Conservation (phyloP, 2,888 invertebrate species). For the Trichacis sp. region DNA sequence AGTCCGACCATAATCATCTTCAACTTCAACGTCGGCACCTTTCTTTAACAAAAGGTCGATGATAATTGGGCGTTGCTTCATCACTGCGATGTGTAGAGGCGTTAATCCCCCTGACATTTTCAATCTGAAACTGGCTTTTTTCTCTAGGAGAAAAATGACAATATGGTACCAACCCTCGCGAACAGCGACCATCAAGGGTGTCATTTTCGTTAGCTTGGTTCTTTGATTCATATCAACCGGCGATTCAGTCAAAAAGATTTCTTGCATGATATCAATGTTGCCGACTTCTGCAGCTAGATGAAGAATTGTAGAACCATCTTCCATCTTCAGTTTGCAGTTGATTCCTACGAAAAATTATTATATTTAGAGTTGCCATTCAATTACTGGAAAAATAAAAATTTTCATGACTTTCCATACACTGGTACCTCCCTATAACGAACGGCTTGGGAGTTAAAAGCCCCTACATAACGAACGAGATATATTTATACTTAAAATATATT, state of each 20-base stretch:
- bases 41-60: neutral
- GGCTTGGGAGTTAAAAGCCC: too few species aligned
- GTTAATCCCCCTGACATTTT: neutral
- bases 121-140: neutral
- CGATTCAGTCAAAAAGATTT: neutral
- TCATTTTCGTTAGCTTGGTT: neutral
- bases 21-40: neutral
- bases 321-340: too few species aligned
- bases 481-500: too few species aligned
- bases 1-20: neutral
- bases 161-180: neutral
- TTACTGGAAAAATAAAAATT: too few species aligned
- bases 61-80: neutral
- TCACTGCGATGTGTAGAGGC: neutral
- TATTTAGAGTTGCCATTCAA: too few species aligned
- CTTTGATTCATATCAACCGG: neutral
- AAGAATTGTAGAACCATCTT: neutral
- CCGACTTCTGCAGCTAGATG: neutral
- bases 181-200: neutral
- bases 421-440: too few species aligned
- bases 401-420: too few species aligned
- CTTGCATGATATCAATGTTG: neutral
- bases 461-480: too few species aligned
- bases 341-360: too few species aligned
- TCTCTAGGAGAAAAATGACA: neutral